Conservation (phyloP, 2,113 vertebrate genomes). For the Phyllostomus discolor region DNA sequence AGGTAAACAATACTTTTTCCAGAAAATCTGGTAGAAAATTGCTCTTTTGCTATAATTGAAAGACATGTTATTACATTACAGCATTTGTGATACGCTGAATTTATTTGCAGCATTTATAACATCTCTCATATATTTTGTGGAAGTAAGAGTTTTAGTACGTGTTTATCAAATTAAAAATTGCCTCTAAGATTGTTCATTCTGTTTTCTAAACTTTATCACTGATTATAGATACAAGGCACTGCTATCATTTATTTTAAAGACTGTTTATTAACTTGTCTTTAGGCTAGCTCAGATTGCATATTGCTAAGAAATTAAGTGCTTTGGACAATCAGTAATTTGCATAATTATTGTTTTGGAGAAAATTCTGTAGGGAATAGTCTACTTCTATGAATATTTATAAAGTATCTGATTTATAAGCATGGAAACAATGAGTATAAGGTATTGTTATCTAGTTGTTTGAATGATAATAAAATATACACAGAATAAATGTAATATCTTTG, state of each 20-base stretch:
- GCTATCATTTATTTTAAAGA: slow-evolving; percentile 66
- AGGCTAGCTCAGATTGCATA: slow-evolving; percentile 68
- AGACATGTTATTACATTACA: slow-evolving; percentile 30
- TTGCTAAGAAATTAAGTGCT: slow-evolving; percentile 72
- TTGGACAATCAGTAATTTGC: slow-evolving; percentile 70
- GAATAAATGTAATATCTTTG: slow-evolving; percentile 53
- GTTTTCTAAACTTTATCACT: slow-evolving; percentile 63
- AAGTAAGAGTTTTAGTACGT: slow-evolving; percentile 54
- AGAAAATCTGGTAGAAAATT: slow-evolving; percentile 41
- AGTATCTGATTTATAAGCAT: slow-evolving; percentile 65
- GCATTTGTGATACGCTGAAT: slow-evolving; percentile 39
- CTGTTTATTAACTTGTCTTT: slow-evolving; percentile 70
- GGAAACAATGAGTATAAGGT: slow-evolving; percentile 64
- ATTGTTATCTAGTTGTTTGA: slow-evolving; percentile 61
- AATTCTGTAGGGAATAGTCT: slow-evolving; percentile 69
- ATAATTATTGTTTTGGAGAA: slow-evolving; percentile 75
- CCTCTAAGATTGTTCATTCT: slow-evolving; percentile 59
- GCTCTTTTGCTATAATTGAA: slow-evolving; percentile 27
- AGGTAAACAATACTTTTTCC: slow-evolving; percentile 24
- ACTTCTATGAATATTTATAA: slow-evolving; percentile 75
- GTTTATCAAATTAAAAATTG: slow-evolving; percentile 70
- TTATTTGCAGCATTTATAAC: slow-evolving; percentile 51
- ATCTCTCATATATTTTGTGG: slow-evolving; percentile 32
- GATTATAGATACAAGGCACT: slow-evolving; percentile 62
- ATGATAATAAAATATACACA: slow-evolving; percentile 61